A percentile compares a stretch with the other conserved stretches of the same genome.
phyloP scores from a whole-genome alignment of 2,888 invertebrate species.

The Diploptera punctata region DNA sequence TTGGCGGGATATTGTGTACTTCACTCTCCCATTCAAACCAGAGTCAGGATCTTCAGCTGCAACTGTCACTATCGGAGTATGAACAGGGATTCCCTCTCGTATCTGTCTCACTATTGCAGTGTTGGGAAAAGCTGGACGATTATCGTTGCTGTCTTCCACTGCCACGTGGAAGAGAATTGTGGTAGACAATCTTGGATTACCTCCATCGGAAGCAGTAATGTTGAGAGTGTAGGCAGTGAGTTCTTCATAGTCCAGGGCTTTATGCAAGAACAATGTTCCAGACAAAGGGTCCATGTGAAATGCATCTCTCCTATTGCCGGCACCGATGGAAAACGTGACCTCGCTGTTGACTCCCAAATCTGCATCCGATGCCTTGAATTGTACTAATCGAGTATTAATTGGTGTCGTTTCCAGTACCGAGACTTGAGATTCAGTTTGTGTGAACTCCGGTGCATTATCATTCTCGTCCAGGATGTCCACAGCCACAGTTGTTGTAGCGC shows the following conservation, averaged over 20 bases:
- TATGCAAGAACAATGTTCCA: slow-evolving; percentile 85
- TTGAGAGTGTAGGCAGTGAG: slow-evolving; percentile 82
- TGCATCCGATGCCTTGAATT: slow-evolving; percentile 84
- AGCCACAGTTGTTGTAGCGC: slow-evolving; percentile 78
- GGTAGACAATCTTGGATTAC: slow-evolving; percentile 82
- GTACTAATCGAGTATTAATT: slow-evolving; percentile 81
- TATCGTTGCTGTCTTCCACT: slow-evolving; percentile 94
- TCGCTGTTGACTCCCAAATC: slow-evolving; percentile 88
- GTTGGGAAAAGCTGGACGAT: slow-evolving; percentile 91
- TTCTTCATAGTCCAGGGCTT: slow-evolving; percentile 90
- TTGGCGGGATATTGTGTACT: slow-evolving; percentile 85
- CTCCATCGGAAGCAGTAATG: slow-evolving; percentile 90
- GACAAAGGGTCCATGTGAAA: slow-evolving; percentile 86
- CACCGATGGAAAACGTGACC: slow-evolving; percentile 82
- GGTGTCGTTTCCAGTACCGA: slow-evolving; percentile 85
- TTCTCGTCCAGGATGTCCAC: slow-evolving; percentile 92
- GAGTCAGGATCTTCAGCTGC: slow-evolving; percentile 96
- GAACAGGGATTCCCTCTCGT: slow-evolving; percentile 84
- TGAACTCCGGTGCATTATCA: slow-evolving; percentile 86
- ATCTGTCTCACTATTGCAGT: slow-evolving; percentile 93
- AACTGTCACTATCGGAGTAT: slow-evolving; percentile 89
- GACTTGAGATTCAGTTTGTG: slow-evolving; percentile 75
- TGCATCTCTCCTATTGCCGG: slow-evolving; percentile 85
- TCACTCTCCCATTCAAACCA: slow-evolving; percentile 87
- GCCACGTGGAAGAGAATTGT: slow-evolving; percentile 81